A percentile compares a stretch with the other conserved stretches of the same genome.
phyloP scores from a whole-genome alignment of 2,797 vertebrate species.

The Danio albolineatus region DNA sequence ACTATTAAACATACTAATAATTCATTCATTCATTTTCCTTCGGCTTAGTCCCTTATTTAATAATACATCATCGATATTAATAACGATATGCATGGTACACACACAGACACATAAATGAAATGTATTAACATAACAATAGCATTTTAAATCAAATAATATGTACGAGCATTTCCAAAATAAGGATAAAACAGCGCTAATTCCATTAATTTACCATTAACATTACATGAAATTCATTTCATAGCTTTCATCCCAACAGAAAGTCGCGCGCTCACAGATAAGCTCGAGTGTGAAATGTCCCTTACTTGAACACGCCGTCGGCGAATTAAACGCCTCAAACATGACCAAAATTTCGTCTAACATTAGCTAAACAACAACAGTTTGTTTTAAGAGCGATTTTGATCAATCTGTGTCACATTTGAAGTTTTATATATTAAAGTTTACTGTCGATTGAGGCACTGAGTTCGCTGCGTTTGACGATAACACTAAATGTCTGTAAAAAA shows the following conservation, averaged over 20 bases:
- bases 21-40: no score
- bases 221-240: no score
- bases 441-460: not conserved
- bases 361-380: not conserved
- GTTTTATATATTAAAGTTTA: not conserved
- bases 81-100: no score
- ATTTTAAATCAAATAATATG: not conserved
- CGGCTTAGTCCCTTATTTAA: no score
- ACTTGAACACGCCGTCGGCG: not conserved
- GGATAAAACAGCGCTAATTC: not conserved
- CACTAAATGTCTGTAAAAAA: not conserved
- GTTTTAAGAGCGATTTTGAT: not conserved
- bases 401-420: not conserved
- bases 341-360: not conserved
- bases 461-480: not conserved
- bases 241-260: not conserved
- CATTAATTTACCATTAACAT: not conserved
- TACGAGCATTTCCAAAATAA: not conserved
- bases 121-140: not conserved
- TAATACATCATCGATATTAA: no score
- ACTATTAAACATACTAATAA: no score
- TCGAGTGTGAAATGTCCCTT: not conserved
- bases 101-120: no score
- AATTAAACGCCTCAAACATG: not conserved
- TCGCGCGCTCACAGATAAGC: not conserved